Evolutionary conservation across 2,888 invertebrate genomes (phyloP).

Genomic region (Rhogogaster chlorosoma): DNA sequence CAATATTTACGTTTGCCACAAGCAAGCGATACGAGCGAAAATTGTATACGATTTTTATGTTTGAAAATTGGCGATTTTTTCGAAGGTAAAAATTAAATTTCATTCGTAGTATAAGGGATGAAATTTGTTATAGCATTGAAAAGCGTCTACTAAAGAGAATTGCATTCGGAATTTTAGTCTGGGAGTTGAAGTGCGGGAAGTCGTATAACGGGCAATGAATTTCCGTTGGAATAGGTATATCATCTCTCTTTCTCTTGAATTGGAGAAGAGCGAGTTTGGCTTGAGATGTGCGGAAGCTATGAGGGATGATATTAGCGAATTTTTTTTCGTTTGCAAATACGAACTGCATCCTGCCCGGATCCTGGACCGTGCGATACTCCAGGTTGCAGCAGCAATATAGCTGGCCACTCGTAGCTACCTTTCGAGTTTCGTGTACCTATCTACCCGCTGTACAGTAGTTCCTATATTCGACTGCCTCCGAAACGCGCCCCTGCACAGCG

Average conservation of each 20-base stretch:
- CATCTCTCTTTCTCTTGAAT: background rate
- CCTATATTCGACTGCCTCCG: slow-evolving; percentile 21
- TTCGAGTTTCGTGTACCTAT: background rate
- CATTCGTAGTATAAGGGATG: background rate
- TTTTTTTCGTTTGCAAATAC: slow-evolving; percentile 30
- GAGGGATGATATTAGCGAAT: slow-evolving; percentile 33
- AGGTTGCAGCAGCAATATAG: background rate
- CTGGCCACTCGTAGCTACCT: slow-evolving; percentile 16
- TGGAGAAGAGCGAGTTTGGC: background rate
- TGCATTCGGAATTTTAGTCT: background rate
- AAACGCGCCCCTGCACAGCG: slow-evolving; percentile 42
- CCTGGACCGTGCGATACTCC: background rate
- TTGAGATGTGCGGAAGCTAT: background rate
- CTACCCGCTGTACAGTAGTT: background rate
- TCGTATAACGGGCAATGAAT: background rate
- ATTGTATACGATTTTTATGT: background rate
- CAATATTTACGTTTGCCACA: background rate
- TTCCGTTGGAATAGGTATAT: background rate
- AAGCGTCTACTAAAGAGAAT: background rate
- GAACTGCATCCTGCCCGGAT: background rate
- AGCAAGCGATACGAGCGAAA: background rate
- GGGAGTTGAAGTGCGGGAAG: background rate
- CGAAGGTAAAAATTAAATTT: background rate
- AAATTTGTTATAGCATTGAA: background rate
- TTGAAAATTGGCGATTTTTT: background rate